Evolutionary conservation across 1,140 invertebrate genomes (phyloP).

Genomic region (Pseudachorutes palmiensis): DNA sequence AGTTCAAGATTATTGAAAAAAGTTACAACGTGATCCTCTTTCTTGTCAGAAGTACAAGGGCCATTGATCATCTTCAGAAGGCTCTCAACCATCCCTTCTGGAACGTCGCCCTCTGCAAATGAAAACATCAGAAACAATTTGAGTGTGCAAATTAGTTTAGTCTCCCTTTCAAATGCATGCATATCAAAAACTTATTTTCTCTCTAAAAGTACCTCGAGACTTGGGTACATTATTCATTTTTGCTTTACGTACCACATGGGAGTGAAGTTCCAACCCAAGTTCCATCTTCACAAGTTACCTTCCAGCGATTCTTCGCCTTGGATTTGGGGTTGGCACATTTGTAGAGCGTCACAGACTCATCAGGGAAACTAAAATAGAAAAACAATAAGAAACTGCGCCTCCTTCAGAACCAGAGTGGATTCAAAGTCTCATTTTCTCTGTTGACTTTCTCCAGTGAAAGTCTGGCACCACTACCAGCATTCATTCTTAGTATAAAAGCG

Average conservation of each 20-base stretch:
- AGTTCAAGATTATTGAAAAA: constrained; percentile 70
- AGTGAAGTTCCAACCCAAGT: constrained; percentile 68
- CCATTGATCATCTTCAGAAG: constrained; percentile 50
- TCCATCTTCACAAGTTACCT: constrained; percentile 59
- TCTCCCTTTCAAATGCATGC: neutral
- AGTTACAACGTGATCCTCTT: constrained; percentile 66
- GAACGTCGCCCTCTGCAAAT: constrained; percentile 20
- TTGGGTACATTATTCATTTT: neutral
- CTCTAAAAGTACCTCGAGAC: neutral
- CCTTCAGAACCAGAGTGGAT: too few relatives aligned
- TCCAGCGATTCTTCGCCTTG: constrained; percentile 34
- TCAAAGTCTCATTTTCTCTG: too few relatives aligned
- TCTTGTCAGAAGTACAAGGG: constrained; percentile 64
- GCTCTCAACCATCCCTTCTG: neutral
- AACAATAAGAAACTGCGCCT: too few relatives aligned
- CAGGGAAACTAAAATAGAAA: constrained; percentile 58
- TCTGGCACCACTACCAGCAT: too few relatives aligned
- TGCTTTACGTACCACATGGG: constrained; percentile 53
- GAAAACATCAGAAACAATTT: neutral
- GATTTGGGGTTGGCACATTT: constrained; percentile 61
- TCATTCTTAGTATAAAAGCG: too few relatives aligned
- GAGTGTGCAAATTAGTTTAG: neutral
- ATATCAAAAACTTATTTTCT: neutral
- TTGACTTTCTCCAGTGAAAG: too few relatives aligned
- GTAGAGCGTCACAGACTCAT: constrained; percentile 70